These are phyloP conservation scores for Choloepus hoffmanni DNA, from an alignment of 2,113 vertebrate species.

Conservation along the genomic window DNA sequence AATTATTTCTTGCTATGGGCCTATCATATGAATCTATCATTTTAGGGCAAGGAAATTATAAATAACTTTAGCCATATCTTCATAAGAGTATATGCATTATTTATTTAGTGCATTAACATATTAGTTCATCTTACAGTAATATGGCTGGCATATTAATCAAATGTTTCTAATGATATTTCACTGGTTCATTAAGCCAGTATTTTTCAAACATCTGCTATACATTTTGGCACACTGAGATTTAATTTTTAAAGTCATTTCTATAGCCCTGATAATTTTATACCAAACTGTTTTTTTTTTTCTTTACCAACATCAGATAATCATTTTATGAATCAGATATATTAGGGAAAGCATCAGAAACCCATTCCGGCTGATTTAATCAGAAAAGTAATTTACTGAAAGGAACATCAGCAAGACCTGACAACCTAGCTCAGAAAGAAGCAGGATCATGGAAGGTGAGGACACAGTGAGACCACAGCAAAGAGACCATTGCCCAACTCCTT, in stretches of 20 bases:
- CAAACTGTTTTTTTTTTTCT: background rate
- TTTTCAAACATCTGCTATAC: background rate
- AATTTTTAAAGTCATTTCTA: constrained; percentile 41
- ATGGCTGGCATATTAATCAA: background rate
- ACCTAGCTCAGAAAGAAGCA: background rate
- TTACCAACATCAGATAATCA: background rate
- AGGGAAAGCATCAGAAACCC: background rate
- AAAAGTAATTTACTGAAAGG: background rate
- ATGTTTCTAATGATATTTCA: background rate
- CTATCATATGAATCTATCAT: background rate
- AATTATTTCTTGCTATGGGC: background rate
- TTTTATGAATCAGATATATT: background rate
- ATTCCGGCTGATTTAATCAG: background rate
- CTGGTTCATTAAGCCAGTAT: background rate
- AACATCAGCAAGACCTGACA: background rate
- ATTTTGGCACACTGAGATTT: background rate
- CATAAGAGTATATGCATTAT: background rate
- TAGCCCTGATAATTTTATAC: background rate
- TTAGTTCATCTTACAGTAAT: background rate
- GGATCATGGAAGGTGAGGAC: background rate
- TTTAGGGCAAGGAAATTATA: background rate
- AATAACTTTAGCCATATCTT: background rate
- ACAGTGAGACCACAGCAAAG: background rate
- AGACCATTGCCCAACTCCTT: background rate
- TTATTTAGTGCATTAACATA: background rate